These are phyloP conservation scores for Mormoops blainvillei DNA, from an alignment of 2,113 vertebrate genomes.

Conservation along the genomic window DNA sequence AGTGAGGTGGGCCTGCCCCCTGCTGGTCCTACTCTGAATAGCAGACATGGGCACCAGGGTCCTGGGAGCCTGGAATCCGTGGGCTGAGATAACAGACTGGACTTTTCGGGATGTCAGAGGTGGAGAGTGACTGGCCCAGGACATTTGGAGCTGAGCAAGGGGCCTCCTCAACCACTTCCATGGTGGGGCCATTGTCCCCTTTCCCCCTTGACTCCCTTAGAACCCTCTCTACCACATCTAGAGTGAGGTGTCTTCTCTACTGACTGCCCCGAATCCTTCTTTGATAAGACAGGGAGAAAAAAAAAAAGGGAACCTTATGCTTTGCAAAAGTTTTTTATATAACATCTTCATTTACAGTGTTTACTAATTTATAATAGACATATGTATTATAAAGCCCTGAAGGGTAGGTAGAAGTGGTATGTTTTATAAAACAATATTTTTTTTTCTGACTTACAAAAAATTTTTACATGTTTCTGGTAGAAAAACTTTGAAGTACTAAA, in stretches of 20 bases:
- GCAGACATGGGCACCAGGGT: not conserved
- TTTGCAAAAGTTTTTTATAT: not conserved
- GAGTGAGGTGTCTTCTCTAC: not conserved
- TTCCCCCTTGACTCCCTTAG: not conserved
- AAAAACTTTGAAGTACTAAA: conserved; percentile 2
- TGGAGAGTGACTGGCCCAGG: not conserved
- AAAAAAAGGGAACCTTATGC: not conserved
- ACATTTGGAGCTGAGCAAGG: not conserved
- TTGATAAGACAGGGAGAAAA: not conserved
- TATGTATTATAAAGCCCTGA: not conserved
- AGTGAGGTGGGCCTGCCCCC: conserved; percentile 48
- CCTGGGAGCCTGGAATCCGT: not conserved
- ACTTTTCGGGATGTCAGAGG: not conserved
- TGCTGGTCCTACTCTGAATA: conserved; percentile 23
- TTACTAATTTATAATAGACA: not conserved
- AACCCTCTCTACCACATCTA: not conserved
- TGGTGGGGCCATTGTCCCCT: fast-evolving
- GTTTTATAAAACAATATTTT: not conserved
- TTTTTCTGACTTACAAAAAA: not conserved
- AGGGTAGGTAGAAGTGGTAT: not conserved
- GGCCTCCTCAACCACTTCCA: not conserved
- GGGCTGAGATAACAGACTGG: not conserved
- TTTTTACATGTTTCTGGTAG: not conserved
- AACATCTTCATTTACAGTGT: not conserved
- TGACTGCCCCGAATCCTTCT: not conserved